Base-by-base conservation (phyloP, 2,113 vertebrate species). In the Triplophysa dalaica region DNA sequence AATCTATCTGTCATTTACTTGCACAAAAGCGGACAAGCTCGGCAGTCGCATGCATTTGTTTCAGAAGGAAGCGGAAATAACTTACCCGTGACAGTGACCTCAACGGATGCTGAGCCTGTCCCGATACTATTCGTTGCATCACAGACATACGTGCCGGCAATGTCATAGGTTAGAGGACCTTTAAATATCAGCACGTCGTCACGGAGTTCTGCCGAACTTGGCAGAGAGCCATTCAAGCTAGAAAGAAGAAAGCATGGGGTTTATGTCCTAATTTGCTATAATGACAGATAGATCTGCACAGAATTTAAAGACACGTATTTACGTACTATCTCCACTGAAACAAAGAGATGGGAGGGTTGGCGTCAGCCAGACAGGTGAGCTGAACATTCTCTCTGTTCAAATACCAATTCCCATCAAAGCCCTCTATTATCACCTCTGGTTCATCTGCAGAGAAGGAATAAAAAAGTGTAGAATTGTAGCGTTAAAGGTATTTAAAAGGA, bases 391-490 rank as follows among this genome's bases (percentile, higher is more conserved):
- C 94, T 77, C 97, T 89, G 87, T 96, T 97, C 81, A 98, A 88
- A 84, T 95, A 98, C 97, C 97, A 99, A 88, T 99, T 98, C 66
- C 95, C 95, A 85, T 99, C 97, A 65, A 94, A 98, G 5, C 97
- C 97, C n/a, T 97, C 95, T 0, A 98, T 95, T 45, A 91, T 91
- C 70, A 99, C 96, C 75, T 98, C 94, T 0, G 97, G 96, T 86
- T 98, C 96, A 41, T 97, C 97, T 98, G 91, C 78, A 67, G 21
- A 66, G 63, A 77, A 68, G 12, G 16, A 81, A 63, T 54, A 22
- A 43, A 72, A 29, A 0, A 22, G 8, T 14, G n/a, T 14, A 79
- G 12, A 48, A 12, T 64, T 29, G n/a, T 54, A 43, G 29, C 29
- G 1, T 38, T 38, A 38, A 38, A 38, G 5, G 6, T 38, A 38